phyloP scores from a whole-genome alignment of 1,140 invertebrate genomes.

The Aricia agestis region DNA sequence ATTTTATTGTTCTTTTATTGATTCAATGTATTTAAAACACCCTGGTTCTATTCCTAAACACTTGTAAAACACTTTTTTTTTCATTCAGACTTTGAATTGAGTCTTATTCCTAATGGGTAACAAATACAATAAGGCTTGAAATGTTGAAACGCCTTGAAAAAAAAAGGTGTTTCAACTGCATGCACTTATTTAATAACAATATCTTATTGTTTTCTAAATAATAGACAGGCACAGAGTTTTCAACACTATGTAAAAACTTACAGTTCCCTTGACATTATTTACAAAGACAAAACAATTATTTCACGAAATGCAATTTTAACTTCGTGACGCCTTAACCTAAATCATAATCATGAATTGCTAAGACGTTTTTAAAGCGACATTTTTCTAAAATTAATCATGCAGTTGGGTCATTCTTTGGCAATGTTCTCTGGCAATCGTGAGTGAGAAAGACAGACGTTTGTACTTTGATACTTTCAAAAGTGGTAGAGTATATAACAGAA shows the following conservation, averaged over 20 bases:
- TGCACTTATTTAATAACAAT: background rate
- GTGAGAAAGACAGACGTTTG: background rate
- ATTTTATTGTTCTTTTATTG: no score
- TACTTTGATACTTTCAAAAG: background rate
- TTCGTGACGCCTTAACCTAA: background rate
- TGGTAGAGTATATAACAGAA: no score
- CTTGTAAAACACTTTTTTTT: no score
- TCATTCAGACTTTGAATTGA: no score
- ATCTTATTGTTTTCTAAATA: background rate
- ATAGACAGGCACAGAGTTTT: background rate
- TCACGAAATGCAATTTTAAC: background rate
- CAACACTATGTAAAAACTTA: background rate
- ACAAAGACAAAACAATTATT: background rate
- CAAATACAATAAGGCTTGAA: no score
- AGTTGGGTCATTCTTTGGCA: background rate
- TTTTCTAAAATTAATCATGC: slow-evolving; percentile 1
- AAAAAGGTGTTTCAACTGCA: background rate
- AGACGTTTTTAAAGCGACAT: background rate
- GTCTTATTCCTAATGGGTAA: no score
- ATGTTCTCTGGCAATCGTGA: background rate
- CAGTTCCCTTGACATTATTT: background rate
- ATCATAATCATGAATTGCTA: background rate
- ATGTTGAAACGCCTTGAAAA: no score
- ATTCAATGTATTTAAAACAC: no score
- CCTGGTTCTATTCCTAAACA: no score